A percentile compares a stretch with the other conserved stretches of the same genome.
phyloP scores from a whole-genome alignment of 2,797 vertebrate species.

The Phyllotis vaccarum region DNA sequence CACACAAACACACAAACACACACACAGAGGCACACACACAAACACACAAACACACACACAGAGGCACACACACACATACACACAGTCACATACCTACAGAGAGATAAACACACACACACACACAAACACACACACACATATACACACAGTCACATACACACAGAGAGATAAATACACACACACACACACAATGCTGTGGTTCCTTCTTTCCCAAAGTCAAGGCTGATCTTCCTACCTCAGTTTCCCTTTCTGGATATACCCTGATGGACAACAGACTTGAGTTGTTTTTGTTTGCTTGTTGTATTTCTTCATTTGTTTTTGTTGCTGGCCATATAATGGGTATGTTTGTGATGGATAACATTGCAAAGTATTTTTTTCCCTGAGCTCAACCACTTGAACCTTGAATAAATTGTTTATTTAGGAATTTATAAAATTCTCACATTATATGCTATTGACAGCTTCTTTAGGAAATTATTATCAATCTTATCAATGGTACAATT shows the following conservation, averaged over 20 bases:
- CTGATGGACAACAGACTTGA: background rate
- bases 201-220: no score
- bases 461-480: background rate
- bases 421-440: background rate
- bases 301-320: background rate
- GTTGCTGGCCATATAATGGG: background rate
- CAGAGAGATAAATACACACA: no score
- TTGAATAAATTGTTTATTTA: background rate
- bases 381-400: conserved; percentile 13
- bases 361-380: conserved; percentile 21
- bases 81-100: no score
- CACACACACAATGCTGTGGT: no score
- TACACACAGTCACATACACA: no score
- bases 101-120: background rate
- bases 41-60: background rate
- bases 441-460: background rate
- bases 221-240: background rate
- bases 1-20: background rate
- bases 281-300: no score
- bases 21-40: no score
- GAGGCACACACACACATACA: background rate
- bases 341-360: background rate
- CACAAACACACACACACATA: background rate
- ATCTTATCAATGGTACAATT: background rate
- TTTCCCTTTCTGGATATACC: background rate